Conservation (phyloP, 2,888 invertebrate species). For the Dolomedes plantarius region DNA sequence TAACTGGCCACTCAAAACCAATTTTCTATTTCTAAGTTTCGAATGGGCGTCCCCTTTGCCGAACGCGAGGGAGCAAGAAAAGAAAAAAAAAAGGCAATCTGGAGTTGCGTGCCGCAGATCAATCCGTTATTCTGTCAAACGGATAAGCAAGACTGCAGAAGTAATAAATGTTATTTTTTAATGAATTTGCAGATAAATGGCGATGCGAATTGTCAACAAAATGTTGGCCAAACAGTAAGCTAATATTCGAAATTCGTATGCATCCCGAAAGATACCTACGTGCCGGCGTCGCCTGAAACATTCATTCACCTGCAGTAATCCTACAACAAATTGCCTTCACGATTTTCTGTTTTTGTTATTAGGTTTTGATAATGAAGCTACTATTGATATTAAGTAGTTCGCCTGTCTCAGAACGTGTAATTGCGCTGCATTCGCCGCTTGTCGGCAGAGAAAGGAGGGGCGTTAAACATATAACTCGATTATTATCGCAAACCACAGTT, state of each 20-base stretch:
- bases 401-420: constrained; percentile 6
- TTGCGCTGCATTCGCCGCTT: constrained; percentile 24
- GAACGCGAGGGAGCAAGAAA: not conserved
- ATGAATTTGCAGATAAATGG: constrained; percentile 65
- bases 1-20: constrained; percentile 62
- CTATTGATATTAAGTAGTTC: constrained; percentile 14
- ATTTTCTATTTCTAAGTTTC: constrained; percentile 61
- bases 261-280: not conserved
- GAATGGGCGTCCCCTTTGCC: constrained; percentile 42
- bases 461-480: constrained; percentile 33
- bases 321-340: constrained; percentile 30
- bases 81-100: constrained; percentile 16
- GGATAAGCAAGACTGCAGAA: constrained; percentile 60
- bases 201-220: constrained; percentile 69
- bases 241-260: constrained; percentile 43
- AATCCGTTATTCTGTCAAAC: constrained; percentile 70
- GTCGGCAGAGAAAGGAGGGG: constrained; percentile 20
- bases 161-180: constrained; percentile 69
- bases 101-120: constrained; percentile 51
- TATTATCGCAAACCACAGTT: constrained; percentile 21
- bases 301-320: constrained; percentile 7
- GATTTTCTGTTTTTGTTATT: constrained; percentile 24
- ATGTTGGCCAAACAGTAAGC: constrained; percentile 53
- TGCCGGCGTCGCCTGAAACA: not conserved
- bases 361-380: constrained; percentile 11